These are phyloP conservation scores for Heteromormyrus szaboi DNA, from an alignment of 2,797 vertebrate genomes.

Conservation along the genomic window DNA sequence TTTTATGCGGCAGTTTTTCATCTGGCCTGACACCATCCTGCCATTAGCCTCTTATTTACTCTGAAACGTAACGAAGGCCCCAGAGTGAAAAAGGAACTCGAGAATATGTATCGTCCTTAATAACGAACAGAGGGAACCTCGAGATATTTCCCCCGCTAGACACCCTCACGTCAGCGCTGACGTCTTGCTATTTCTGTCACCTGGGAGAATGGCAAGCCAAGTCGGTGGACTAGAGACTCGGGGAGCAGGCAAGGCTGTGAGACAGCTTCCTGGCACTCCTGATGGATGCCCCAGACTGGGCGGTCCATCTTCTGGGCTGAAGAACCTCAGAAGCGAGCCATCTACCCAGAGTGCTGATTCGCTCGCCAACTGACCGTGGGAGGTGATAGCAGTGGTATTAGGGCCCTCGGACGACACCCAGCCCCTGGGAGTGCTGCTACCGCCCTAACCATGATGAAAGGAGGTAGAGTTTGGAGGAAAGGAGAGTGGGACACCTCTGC, in stretches of 20 bases:
- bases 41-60: conserved; percentile 10
- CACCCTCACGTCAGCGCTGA: background rate
- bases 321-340: background rate
- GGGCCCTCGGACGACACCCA: background rate
- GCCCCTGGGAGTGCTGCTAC: background rate
- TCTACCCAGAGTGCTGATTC: background rate
- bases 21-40: background rate
- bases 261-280: background rate
- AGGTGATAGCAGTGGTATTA: background rate
- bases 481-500: background rate
- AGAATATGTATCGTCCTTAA: background rate
- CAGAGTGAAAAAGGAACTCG: background rate
- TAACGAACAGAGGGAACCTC: background rate
- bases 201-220: background rate
- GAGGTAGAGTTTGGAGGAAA: background rate
- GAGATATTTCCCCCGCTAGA: background rate
- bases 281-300: background rate
- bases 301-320: background rate
- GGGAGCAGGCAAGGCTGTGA: too few relatives aligned
- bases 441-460: background rate
- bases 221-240: background rate
- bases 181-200: background rate
- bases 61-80: background rate
- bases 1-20: conserved; percentile 5
- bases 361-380: background rate